phyloP scores from a whole-genome alignment of 2,113 vertebrate species.

The Clarias magur region DNA sequence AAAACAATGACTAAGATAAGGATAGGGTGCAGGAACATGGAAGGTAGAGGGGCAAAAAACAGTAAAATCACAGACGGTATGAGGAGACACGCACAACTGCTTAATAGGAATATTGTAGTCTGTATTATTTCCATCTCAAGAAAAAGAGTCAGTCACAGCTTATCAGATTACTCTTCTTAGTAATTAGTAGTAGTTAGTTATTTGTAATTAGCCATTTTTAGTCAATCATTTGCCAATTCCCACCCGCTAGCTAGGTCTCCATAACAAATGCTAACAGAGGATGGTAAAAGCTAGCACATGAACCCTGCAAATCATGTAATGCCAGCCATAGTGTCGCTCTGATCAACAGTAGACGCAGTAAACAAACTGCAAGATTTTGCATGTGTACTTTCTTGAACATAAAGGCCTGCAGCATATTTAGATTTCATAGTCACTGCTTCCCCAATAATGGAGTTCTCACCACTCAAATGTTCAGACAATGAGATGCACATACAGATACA shows the following conservation, averaged over 20 bases:
- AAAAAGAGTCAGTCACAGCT: not conserved
- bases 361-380: not conserved
- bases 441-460: not conserved
- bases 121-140: not conserved
- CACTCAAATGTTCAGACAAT: not conserved
- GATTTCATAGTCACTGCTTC: not conserved
- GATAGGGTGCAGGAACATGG: not conserved
- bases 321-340: not conserved
- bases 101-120: not conserved
- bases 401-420: not conserved
- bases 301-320: not conserved
- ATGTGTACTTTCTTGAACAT: not conserved
- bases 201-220: not conserved
- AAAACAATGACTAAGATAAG: conserved; percentile 23
- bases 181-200: not conserved
- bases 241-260: not conserved
- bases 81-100: not conserved
- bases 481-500: not conserved
- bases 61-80: not conserved
- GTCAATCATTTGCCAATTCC: not conserved
- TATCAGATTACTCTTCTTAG: not conserved
- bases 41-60: conserved; percentile 20
- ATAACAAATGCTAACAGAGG: not conserved
- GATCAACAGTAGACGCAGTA: not conserved
- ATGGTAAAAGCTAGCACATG: not conserved